Percentiles rank a stretch among this genome's conserved stretches.
Conservation (phyloP, 1,140 invertebrate genomes). For the Neomicropteryx cornuta region DNA sequence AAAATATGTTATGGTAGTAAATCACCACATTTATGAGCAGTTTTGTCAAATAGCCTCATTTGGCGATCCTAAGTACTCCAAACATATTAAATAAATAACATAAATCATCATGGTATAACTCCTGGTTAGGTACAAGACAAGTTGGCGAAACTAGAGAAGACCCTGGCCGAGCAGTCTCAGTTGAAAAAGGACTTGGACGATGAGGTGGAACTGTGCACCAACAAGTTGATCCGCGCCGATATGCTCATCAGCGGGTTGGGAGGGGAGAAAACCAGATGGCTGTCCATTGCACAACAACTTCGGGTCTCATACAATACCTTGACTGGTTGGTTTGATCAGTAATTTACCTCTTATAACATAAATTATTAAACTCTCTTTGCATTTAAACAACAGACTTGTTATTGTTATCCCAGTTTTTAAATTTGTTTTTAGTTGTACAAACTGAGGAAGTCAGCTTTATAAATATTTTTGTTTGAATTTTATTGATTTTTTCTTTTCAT, state of each 20-base stretch:
- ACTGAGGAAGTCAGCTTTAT: too few relatives aligned
- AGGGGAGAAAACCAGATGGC: constrained; percentile 76
- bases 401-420: too few relatives aligned
- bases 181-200: constrained; percentile 57
- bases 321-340: constrained; percentile 25
- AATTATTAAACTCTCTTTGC: constrained; percentile 8
- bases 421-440: too few relatives aligned
- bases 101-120: too few relatives aligned
- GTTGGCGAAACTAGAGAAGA: constrained; percentile 48
- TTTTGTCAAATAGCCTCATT: too few relatives aligned
- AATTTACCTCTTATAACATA: background rate
- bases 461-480: too few relatives aligned
- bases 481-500: constrained; percentile 12
- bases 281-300: constrained; percentile 61
- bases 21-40: too few relatives aligned
- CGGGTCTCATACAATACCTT: constrained; percentile 53
- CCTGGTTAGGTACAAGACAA: constrained; percentile 38
- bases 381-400: constrained; percentile 12
- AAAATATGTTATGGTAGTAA: too few relatives aligned
- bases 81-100: too few relatives aligned
- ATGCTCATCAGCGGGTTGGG: constrained; percentile 83
- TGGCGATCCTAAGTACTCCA: too few relatives aligned
- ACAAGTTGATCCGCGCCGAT: constrained; percentile 85
- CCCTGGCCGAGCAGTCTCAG: constrained; percentile 46
- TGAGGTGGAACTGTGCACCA: constrained; percentile 78